These are phyloP conservation scores for Bucco capensis DNA, from an alignment of 2,113 vertebrate species.

Conservation along the genomic window DNA sequence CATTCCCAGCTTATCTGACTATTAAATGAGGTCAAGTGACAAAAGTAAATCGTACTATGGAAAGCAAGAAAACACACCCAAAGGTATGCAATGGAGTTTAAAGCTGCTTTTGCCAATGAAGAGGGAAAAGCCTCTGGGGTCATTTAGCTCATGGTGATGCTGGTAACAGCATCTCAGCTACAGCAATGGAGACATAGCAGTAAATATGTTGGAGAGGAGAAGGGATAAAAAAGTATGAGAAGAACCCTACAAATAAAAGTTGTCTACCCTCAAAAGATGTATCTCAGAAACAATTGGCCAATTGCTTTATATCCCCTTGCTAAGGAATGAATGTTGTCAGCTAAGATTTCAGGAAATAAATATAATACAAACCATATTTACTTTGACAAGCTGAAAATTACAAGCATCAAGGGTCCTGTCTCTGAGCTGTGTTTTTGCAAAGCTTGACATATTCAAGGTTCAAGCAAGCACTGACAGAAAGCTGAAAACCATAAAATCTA, in stretches of 20 bases:
- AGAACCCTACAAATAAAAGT: background rate
- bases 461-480: slow-evolving; percentile 2
- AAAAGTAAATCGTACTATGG: background rate
- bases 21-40: background rate
- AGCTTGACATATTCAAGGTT: slow-evolving; percentile 29
- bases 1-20: background rate
- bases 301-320: background rate
- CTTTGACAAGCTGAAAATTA: slow-evolving; percentile 47
- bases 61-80: background rate
- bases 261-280: background rate
- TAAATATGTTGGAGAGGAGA: background rate
- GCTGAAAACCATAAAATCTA: slow-evolving; percentile 15
- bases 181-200: background rate
- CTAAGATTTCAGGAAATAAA: slow-evolving; percentile 32
- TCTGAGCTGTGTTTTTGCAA: background rate
- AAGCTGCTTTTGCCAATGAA: background rate
- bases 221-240: background rate
- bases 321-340: background rate
- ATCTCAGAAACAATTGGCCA: slow-evolving; percentile 8
- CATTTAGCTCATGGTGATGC: background rate
- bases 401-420: background rate
- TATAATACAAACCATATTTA: slow-evolving; percentile 15
- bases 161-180: background rate
- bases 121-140: background rate
- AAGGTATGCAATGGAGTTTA: background rate